Evolutionary conservation across 2,113 vertebrate genomes (phyloP).

Genomic region (Eurystomus gularis): DNA sequence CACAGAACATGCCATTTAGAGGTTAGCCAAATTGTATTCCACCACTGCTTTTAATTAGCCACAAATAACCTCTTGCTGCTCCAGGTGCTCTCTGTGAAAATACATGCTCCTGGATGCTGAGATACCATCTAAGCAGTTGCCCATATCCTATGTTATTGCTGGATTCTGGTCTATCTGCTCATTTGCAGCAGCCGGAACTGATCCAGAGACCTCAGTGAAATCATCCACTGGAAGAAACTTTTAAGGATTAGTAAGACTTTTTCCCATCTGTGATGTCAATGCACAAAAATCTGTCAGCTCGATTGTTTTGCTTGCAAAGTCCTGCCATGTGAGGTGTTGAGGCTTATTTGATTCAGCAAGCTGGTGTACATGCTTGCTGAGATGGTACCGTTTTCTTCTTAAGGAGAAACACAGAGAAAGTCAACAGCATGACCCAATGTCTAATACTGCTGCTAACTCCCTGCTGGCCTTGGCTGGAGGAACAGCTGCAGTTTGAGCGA

Average conservation of each 20-base stretch:
- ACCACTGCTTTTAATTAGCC: not conserved
- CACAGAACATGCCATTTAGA: not conserved
- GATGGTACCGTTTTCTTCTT: not conserved
- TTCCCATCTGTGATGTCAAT: slow-evolving; percentile 37
- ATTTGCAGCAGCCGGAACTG: not conserved
- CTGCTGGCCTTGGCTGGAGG: not conserved
- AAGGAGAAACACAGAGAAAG: not conserved
- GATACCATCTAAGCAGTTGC: not conserved
- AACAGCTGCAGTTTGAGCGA: not conserved
- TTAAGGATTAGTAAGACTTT: slow-evolving; percentile 9
- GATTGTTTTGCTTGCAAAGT: not conserved
- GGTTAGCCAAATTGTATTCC: not conserved
- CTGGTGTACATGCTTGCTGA: not conserved
- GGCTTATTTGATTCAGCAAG: not conserved
- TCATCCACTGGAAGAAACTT: slow-evolving; percentile 35
- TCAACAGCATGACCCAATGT: not conserved
- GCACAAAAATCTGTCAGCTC: not conserved
- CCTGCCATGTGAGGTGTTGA: not conserved
- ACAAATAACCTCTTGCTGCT: not conserved
- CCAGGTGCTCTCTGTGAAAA: not conserved
- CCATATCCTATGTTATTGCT: not conserved
- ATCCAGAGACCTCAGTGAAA: not conserved
- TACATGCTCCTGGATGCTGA: not conserved
- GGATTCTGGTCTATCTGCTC: not conserved
- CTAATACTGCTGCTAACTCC: not conserved